These are phyloP conservation scores for Hypsibius dujardini DNA, from an alignment of 1,140 invertebrate genomes.

Conservation along the genomic window DNA sequence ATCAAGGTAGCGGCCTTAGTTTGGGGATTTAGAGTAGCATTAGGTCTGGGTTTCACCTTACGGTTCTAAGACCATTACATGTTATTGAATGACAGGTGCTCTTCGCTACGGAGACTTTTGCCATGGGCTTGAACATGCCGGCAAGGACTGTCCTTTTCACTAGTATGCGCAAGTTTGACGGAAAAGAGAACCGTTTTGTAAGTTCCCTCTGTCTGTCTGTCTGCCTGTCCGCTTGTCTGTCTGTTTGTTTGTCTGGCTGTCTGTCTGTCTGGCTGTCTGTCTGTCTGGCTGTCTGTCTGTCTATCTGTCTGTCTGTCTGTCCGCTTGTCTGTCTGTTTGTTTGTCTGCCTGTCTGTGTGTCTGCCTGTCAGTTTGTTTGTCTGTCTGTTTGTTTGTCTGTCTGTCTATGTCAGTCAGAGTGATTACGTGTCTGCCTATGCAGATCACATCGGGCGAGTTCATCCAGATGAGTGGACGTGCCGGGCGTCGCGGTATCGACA, in stretches of 20 bases:
- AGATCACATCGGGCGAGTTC: slow-evolving; percentile 92
- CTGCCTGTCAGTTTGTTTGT: no score
- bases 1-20: slow-evolving; percentile 46
- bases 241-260: no score
- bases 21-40: background rate
- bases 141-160: slow-evolving; percentile 96
- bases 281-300: no score
- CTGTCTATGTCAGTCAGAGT: no score
- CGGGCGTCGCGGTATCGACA: slow-evolving; percentile 88
- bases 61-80: background rate
- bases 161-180: slow-evolving; percentile 85
- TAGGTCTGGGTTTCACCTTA: slow-evolving; percentile 10
- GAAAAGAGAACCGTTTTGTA: slow-evolving; percentile 79
- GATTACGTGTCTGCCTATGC: slow-evolving; percentile 4
- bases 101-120: slow-evolving; percentile 98
- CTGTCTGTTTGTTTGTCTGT: no score
- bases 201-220: slow-evolving; percentile 26
- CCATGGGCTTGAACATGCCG: slow-evolving; percentile 99
- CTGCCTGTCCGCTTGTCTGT: slow-evolving; percentile 16
- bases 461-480: slow-evolving; percentile 98
- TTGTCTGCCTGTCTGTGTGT: no score
- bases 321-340: no score
- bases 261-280: no score
- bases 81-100: slow-evolving; percentile 43
- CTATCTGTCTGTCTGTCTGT: no score